These are phyloP conservation scores for Nezara viridula DNA, from an alignment of 2,888 invertebrate species.

Conservation along the genomic window DNA sequence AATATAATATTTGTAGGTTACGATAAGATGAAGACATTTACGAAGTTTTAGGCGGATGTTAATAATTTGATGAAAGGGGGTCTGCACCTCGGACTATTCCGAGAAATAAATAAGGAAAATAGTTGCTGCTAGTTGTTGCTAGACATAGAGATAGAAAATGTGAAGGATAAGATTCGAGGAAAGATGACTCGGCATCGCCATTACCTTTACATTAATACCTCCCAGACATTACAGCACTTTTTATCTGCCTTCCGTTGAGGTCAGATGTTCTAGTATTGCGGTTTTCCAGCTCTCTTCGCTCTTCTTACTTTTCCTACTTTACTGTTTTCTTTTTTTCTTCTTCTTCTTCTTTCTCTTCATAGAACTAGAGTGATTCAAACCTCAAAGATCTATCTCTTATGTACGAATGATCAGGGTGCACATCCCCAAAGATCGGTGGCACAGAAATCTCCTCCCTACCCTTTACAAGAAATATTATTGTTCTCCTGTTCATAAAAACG, in stretches of 20 bases:
- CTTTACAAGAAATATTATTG: too few relatives aligned
- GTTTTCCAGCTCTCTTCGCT: not conserved
- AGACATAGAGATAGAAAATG: not conserved
- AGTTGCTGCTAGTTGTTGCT: not conserved
- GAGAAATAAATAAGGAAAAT: not conserved
- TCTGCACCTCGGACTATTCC: too few relatives aligned
- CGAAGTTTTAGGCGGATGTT: too few relatives aligned
- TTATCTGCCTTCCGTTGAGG: slow-evolving; percentile 4
- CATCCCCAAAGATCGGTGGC: too few relatives aligned
- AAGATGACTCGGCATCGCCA: not conserved
- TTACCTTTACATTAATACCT: not conserved
- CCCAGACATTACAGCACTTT: not conserved
- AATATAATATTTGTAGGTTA: too few relatives aligned
- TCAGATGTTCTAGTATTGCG: not conserved
- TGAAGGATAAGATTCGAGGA: not conserved
- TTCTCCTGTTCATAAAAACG: too few relatives aligned
- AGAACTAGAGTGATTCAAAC: not conserved
- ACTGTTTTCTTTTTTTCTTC: not conserved
- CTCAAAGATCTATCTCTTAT: not conserved
- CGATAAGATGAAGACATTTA: too few relatives aligned
- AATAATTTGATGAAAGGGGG: too few relatives aligned
- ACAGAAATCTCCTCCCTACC: too few relatives aligned
- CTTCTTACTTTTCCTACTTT: too few relatives aligned
- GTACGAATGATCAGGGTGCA: not conserved
- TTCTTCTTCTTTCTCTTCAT: not conserved